phyloP scores from a whole-genome alignment of 2,797 vertebrate genomes.

The Pangasius macronema region DNA sequence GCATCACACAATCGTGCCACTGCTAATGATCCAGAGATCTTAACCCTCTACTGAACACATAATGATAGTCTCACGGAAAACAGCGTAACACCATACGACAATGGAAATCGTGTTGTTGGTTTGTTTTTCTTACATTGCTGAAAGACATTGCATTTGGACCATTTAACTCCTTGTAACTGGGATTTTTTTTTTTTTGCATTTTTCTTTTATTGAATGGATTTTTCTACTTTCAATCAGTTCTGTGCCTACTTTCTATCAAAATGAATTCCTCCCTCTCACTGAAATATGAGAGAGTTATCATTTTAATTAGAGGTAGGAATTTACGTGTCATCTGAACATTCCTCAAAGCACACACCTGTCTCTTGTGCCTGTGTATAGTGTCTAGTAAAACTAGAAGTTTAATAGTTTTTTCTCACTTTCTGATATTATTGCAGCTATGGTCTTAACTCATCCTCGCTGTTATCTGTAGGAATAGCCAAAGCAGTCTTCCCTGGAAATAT shows the following conservation, averaged over 20 bases:
- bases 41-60: neutral
- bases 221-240: neutral
- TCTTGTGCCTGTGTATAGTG: neutral
- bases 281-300: neutral
- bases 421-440: neutral
- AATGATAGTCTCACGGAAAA: neutral
- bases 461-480: neutral
- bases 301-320: neutral
- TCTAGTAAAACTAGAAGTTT: too few species aligned
- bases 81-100: neutral
- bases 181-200: neutral
- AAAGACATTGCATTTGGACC: neutral
- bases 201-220: neutral
- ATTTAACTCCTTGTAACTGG: constrained; percentile 2
- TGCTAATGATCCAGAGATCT: neutral
- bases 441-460: neutral
- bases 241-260: neutral
- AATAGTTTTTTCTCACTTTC: neutral
- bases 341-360: neutral
- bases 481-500: neutral
- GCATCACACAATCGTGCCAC: neutral
- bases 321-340: neutral
- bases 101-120: neutral
- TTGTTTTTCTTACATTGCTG: neutral
- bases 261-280: neutral